phyloP scores from a whole-genome alignment of 2,797 vertebrate species.

The Mycteria americana region DNA sequence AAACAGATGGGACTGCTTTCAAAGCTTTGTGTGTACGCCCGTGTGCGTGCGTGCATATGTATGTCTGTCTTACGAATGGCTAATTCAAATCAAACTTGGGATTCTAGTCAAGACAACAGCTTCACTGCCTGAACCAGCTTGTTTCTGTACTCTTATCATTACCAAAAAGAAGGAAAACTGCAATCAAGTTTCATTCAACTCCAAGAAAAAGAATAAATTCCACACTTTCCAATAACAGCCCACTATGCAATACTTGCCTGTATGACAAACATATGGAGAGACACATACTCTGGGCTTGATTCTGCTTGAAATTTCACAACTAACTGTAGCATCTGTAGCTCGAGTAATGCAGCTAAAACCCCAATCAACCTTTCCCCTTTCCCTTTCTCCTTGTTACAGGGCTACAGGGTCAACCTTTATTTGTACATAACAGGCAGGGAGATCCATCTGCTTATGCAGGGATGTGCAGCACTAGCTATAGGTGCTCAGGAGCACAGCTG shows the following conservation, averaged over 20 bases:
- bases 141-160: conserved; percentile 33
- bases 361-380: neutral
- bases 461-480: neutral
- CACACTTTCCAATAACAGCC: neutral
- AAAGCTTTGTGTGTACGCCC: conserved; percentile 27
- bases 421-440: neutral
- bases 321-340: neutral
- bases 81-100: conserved; percentile 68
- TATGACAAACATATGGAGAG: neutral
- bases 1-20: conserved; percentile 71
- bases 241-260: neutral
- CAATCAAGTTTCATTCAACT: conserved; percentile 14
- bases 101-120: conserved; percentile 69
- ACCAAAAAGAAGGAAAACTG: conserved; percentile 31
- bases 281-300: neutral
- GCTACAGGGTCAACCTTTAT: neutral
- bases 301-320: neutral
- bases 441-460: neutral
- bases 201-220: conserved; percentile 2
- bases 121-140: conserved; percentile 66
- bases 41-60: neutral
- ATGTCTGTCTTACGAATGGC: conserved; percentile 55
- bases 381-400: neutral
- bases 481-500: neutral
- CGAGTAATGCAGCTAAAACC: neutral